Evolutionary conservation across 2,888 invertebrate genomes (phyloP).

Genomic region (Scotopteryx bipunctaria): DNA sequence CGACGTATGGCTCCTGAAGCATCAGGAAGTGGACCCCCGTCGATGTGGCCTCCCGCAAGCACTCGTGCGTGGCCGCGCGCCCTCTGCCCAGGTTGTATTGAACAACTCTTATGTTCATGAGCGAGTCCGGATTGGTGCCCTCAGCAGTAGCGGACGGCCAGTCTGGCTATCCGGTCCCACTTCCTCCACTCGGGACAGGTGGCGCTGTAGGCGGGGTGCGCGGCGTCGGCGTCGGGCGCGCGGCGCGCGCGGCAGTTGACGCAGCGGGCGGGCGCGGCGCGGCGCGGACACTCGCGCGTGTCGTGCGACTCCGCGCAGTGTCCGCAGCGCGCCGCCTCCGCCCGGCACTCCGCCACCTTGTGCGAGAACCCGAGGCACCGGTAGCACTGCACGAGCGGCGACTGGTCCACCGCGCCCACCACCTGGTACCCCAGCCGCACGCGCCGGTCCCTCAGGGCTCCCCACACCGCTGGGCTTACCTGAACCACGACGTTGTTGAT

Average conservation of each 20-base stretch:
- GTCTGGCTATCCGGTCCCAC: slow-evolving; percentile 1
- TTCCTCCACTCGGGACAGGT: background rate
- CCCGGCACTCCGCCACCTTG: background rate
- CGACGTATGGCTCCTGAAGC: background rate
- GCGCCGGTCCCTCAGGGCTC: background rate
- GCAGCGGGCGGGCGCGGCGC: background rate
- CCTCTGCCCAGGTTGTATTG: slow-evolving; percentile 2
- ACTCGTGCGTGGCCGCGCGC: background rate
- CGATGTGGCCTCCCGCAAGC: background rate
- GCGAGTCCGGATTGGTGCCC: background rate
- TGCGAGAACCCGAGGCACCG: slow-evolving; percentile 12
- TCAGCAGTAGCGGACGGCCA: slow-evolving; percentile 1
- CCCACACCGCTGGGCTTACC: slow-evolving; percentile 2
- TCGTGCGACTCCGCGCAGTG: slow-evolving; percentile 10
- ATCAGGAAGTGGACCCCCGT: background rate
- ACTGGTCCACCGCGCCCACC: slow-evolving; percentile 5
- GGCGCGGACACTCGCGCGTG: slow-evolving; percentile 4
- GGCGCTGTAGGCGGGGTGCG: slow-evolving; percentile 3
- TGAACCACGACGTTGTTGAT: background rate
- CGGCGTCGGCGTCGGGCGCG: background rate
- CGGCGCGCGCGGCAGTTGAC: background rate
- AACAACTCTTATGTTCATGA: background rate
- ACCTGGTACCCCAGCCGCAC: slow-evolving; percentile 13
- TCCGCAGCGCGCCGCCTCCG: background rate
- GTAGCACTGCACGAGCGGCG: slow-evolving; percentile 9